Evolutionary conservation across 92 coral and sea anemone genomes (phyloP).

Genomic region (Scolanthus callimorphus): DNA sequence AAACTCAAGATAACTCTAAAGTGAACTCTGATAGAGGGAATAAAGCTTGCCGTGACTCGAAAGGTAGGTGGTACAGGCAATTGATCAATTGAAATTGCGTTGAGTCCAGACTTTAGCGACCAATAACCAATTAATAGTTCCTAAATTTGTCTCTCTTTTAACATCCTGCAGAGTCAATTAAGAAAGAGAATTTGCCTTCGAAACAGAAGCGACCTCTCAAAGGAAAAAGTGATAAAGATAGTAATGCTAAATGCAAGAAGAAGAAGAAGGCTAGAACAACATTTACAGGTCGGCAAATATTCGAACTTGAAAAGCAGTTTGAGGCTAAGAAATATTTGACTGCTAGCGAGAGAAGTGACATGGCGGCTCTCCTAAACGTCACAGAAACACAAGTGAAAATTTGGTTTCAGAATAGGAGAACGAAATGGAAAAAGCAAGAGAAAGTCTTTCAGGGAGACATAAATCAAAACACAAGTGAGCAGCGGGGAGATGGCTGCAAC

Average conservation of each 20-base stretch:
- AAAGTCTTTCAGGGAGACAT: slow-evolving; percentile 47
- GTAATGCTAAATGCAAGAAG: slow-evolving; percentile 63
- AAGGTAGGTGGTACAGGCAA: background rate
- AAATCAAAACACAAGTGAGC: slow-evolving; percentile 21
- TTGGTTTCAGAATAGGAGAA: slow-evolving; percentile 98
- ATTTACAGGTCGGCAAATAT: slow-evolving; percentile 97
- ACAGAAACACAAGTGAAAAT: slow-evolving; percentile 99
- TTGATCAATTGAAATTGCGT: background rate
- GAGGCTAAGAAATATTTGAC: slow-evolving; percentile 96
- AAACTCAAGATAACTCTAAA: too few species aligned
- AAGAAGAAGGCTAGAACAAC: slow-evolving; percentile 99
- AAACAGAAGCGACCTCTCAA: slow-evolving; percentile 12
- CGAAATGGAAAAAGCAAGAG: slow-evolving; percentile 97
- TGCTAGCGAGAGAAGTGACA: slow-evolving; percentile 86
- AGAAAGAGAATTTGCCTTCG: slow-evolving; percentile 20
- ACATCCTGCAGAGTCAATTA: slow-evolving; percentile 24
- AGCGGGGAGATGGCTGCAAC: slow-evolving; percentile 34
- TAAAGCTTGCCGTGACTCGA: too few species aligned
- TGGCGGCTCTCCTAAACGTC: slow-evolving; percentile 90
- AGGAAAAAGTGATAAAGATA: slow-evolving; percentile 53
- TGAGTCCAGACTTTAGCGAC: background rate
- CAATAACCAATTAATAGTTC: background rate
- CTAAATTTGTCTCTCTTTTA: background rate
- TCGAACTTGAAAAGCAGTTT: slow-evolving; percentile 96
- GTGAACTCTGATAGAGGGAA: too few species aligned